Base-by-base conservation (phyloP, 2,888 invertebrate species). In the Acanthosepion esculentum region DNA sequence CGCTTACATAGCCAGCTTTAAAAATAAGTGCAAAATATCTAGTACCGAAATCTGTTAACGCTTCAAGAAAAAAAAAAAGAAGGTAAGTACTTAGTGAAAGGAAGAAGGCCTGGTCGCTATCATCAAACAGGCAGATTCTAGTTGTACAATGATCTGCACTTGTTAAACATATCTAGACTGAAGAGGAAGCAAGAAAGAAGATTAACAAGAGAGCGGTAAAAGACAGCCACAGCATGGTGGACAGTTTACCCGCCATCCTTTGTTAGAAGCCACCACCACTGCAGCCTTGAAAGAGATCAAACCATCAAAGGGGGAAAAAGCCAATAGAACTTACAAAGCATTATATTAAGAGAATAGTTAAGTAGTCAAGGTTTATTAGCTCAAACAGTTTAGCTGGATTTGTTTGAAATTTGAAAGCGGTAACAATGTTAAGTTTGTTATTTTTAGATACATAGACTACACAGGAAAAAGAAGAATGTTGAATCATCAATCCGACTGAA, bases 51-150 rank as follows among this genome's bases (percentile, higher is more conserved):
- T 78, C 78, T 33, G 78, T 78, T 78, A 59, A n/a, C n/a, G n/a
- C 12, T n/a, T 18, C 2, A 78, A 78, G 33, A 33, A 78, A 78
- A 64, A 78, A 78, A 78, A 18, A 78, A 78, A 64, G n/a, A 26
- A 23, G 29, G n/a, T 33, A n/a, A 78, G 78, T 33, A 78, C 5
- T 78, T 78, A 7, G n/a, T 78, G 18, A 15, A 15, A n/a, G 78
- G 78, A n/a, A n/a, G 78, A n/a, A 78, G 78, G 33, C n/a, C 78
- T 78, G n/a, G n/a, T 18, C 78, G 18, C 78, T n/a, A 78, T n/a
- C 78, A 78, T 78, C 78, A 78, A 78, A 78, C n/a, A n/a, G 78
- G 78, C n/a, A 78, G 78, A 78, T 78, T 78, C 78, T 78, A 78
- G 78, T 78, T 33, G 78, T 78, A 78, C 78, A 78, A 78, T n/a